Base-by-base conservation (phyloP, 2,797 vertebrate genomes). In the Allobates femoralis region DNA sequence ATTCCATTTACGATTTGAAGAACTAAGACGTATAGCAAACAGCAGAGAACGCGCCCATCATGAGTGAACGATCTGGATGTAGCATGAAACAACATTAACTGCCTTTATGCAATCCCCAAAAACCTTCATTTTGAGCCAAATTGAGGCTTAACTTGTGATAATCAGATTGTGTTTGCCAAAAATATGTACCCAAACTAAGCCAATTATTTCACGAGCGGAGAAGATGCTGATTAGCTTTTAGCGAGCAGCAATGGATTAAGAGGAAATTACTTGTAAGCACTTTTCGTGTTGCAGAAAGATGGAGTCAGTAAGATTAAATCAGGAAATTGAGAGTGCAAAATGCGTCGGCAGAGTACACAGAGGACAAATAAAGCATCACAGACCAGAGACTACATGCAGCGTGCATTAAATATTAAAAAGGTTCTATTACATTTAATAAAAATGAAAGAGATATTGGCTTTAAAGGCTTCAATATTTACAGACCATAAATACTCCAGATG, bases 81-180 rank as follows among this genome's bases (percentile, higher is more conserved):
- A 46, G 53, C 16, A 79, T 16, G 12, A 62, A 60, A 79, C 15
- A 60, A 46, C 60, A 14, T 79, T 21, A 79, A 2, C 32, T 26
- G 56, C 30, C 34, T 79, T 26, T 18, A 26, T 37, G n/a, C 23
- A 62, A 62, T 62, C 34, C 50, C 50, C 69, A 23, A 67, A n/a
- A 62, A 32, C 30, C 80, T 71, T 32, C 30, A 28, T 19, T 55
- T 11, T 12, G 50, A 26, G 80, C 80, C 80, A 82, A 56, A n/a
- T 5, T 19, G 5, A 51, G 50, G 64, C 79, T 81, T 78, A n/a
- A 78, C 55, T 78, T 53, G 6, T 32, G 50, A 81, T 67, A 67
- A 81, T 81, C 80, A 56, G 66, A 55, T 69, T 71, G 11, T n/a
- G 18, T 66, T 80, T 71, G 50, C 80, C 80, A 82, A 82, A 82